These are phyloP conservation scores for Sinohyriopsis cumingii DNA, from an alignment of 2,888 invertebrate species.

Conservation along the genomic window DNA sequence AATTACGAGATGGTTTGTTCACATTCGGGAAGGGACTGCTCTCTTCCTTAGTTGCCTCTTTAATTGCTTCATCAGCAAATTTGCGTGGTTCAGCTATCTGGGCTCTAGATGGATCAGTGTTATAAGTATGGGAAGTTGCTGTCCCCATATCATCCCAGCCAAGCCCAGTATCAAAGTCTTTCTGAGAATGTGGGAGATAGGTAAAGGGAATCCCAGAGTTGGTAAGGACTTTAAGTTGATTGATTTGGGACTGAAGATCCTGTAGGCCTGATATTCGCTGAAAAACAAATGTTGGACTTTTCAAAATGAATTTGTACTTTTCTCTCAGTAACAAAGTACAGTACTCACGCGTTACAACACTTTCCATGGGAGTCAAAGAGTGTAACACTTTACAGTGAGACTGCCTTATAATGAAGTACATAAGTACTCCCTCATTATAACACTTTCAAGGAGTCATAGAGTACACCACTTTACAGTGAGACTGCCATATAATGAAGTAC, in stretches of 20 bases:
- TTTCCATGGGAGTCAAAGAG: neutral
- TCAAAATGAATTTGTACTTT: too few species aligned
- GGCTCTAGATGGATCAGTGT: conserved; percentile 25
- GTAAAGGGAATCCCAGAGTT: conserved; percentile 34
- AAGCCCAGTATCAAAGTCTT: conserved; percentile 39
- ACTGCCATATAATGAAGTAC: too few species aligned
- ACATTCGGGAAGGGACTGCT: conserved; percentile 35
- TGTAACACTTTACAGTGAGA: neutral
- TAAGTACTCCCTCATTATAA: neutral
- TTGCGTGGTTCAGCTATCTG: conserved; percentile 32
- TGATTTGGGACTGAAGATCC: conserved; percentile 55
- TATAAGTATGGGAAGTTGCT: conserved; percentile 21
- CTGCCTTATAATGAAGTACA: neutral
- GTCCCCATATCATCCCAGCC: conserved; percentile 42
- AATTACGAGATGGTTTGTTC: conserved; percentile 29
- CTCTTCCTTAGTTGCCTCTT: conserved; percentile 28
- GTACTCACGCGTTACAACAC: neutral
- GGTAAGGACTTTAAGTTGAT: conserved; percentile 46
- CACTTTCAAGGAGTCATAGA: too few species aligned
- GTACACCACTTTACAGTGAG: too few species aligned
- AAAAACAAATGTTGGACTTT: conserved; percentile 21
- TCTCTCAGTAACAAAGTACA: neutral
- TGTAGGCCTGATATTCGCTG: conserved; percentile 58
- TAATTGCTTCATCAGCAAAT: conserved; percentile 16
- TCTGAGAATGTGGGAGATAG: conserved; percentile 29